Base-by-base conservation (phyloP, 2,888 invertebrate genomes). In the Tetragnatha montana region DNA sequence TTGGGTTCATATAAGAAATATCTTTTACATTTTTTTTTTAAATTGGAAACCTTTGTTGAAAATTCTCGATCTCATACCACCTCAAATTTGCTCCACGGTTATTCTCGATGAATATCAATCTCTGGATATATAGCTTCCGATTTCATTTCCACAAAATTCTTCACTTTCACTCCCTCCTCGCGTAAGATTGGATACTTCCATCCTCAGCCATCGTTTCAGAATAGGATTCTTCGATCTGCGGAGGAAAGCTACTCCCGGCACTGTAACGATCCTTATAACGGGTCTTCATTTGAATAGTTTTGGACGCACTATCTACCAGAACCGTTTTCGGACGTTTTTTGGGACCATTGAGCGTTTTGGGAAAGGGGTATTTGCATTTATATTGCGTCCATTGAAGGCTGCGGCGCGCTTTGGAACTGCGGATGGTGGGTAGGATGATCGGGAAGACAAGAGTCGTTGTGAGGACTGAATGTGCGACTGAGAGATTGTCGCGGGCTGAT, bases 281-380 rank as follows among this genome's bases (percentile, higher is more conserved):
- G 79, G 50, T 21, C 49, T 60, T 86, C 79, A 86, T 86, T 86
- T 86, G 79, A 86, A 86, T 86, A 86, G 86, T 86, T 80, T 73
- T 74, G 19, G 60, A 12, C 51, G 21, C 69, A 79, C 71, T 86
- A 86, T 86, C 79, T 86, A 60, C 79, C 60, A 19, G 22, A 35
- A 35, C 35, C 79, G 35, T n/a, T 50, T 50, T 17, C 14, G 86
- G 17, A 21, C 71, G 81, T 19, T 71, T 21, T 70, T 71, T 71
- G 71, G 71, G 22, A 60, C 51, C 78, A 78, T 10, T 22, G 69
- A 47, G 70, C 69, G 68, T 83, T 83, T 75, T 47, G 17, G 51
- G 81, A 22, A 83, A 81, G 68, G 47, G 76, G 68, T 60, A 86
- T 86, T 86, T 86, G 86, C 86, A 86, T 86, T 86, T 86, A 86